Conservation (phyloP, 2,888 invertebrate species). For the Hirtodrosophila histrioides region DNA sequence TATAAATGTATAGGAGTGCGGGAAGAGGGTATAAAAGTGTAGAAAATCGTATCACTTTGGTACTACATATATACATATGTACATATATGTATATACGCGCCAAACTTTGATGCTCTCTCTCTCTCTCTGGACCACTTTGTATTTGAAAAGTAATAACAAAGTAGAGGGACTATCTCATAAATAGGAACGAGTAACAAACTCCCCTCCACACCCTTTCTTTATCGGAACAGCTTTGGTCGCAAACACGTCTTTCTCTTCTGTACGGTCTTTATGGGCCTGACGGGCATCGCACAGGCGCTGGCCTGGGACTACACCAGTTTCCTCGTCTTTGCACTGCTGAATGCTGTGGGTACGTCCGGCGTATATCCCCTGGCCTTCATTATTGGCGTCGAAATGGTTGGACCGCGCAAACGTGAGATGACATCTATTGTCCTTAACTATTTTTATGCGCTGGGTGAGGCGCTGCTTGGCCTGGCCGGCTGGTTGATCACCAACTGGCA, state of each 20-base stretch:
- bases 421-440: conserved; percentile 87
- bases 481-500: conserved; percentile 87
- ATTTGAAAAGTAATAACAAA: no score
- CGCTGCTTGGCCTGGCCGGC: conserved; percentile 86
- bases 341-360: conserved; percentile 87
- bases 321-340: conserved; percentile 85
- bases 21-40: no score
- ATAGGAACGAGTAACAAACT: no score
- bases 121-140: no score
- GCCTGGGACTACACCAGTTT: conserved; percentile 86
- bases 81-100: no score
- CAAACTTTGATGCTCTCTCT: no score
- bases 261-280: conserved; percentile 86
- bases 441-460: conserved; percentile 88
- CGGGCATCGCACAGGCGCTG: conserved; percentile 86
- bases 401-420: conserved; percentile 87
- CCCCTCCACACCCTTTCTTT: no score
- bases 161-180: no score
- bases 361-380: conserved; percentile 87
- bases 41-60: no score
- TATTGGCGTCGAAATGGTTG: conserved; percentile 88
- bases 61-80: no score
- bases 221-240: conserved; percentile 85
- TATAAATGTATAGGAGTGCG: no score
- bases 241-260: conserved; percentile 86